Base-by-base conservation (phyloP, 2,888 invertebrate species). In the Drosophila neonasuta region DNA sequence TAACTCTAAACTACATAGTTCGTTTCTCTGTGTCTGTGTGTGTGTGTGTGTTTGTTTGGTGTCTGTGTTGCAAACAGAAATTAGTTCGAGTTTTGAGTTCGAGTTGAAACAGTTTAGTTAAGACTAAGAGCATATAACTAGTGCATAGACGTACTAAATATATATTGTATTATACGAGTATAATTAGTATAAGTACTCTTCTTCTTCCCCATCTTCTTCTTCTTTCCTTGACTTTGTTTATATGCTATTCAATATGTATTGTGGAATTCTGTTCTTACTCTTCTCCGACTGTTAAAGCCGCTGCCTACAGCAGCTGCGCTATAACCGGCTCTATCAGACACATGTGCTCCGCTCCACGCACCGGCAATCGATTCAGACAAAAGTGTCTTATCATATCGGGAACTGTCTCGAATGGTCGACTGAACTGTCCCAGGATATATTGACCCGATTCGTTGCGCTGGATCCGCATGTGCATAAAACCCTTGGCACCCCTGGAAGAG, bases 391-490 rank as follows among this genome's bases (percentile, higher is more conserved):
- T 96, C 94, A 99, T 96, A 87, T 97, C 96, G n/a, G 98, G 97
- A 75, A 99, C 97, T 55, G 95, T 95, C 50, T 95, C 94, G 90
- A 98, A 99, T 24, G 97, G 97, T 74, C 97, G 96, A 88, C 97
- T 96, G 89, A 97, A 98, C 88, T 96, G 96, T 5, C 98, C 98
- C 80, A 99, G 92, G 57, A 97, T 97, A 90, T 95, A 98, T 64
- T 95, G 95, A 65, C 96, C 96, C 11, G 93, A 92, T 58, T 94
- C 94, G 86, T 94, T 94, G 80, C 94, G 94, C 90, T 96, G 96
- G 73, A 99, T 98, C 81, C 97, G 94, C 96, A 99, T 97, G 91
- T 99, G 98, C 96, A 99, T 98, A 88, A 97, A 98, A 52, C 98
- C 97, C 88, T 96, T 94, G 57, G 97, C 96, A 89, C 98, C 97